Evolutionary conservation across 2,113 vertebrate species (phyloP), one percentile per base, ranked within the genome.

Genomic region (Alligator sinensis): DNA sequence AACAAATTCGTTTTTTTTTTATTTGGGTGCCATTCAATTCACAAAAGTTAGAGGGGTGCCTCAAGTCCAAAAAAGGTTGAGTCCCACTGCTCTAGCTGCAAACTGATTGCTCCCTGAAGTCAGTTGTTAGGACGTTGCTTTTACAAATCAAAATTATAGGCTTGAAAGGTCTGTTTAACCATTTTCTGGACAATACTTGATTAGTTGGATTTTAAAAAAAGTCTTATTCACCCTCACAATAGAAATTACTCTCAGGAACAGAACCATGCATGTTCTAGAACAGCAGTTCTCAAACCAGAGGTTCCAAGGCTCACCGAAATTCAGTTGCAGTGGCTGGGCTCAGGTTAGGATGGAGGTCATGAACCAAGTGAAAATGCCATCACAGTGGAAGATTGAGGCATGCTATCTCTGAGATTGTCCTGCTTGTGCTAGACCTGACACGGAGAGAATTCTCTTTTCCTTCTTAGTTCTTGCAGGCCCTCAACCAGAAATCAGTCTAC

Each of bases 371-470:
- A 47, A 47, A 47, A 47, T 47, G 47, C 47, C 47, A 47, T 9
- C 47, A 47, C 47, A 47, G 47, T 47, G 47, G 47, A 47, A 47
- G 47, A 47, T 47, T 47, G 47, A 47, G 47, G 47, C 47, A 47
- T 47, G 47, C 47, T 47, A 9, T 47, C 13, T 34, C 66, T 19
- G 66, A 68, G 9, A 68, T 68, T 68, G n/a, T 21, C n/a, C 30
- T 68, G 66, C 66, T 18, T 68, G 16, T 30, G n/a, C 17, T 68
- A 18, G 19, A 68, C 9, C 66, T 68, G n/a, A 18, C 8, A 19
- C 66, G 14, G 77, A 7, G 4, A 3, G 0, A 12, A 75, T 66
- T 21, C 9, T 62, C 6, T 15, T 1, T 0, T 11, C 1, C 10
- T 24, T 25, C 6, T 38, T 66, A 22, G 64, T 60, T 88, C 18